phyloP scores from a whole-genome alignment of 1,140 invertebrate species.

The Nilaparvata lugens region DNA sequence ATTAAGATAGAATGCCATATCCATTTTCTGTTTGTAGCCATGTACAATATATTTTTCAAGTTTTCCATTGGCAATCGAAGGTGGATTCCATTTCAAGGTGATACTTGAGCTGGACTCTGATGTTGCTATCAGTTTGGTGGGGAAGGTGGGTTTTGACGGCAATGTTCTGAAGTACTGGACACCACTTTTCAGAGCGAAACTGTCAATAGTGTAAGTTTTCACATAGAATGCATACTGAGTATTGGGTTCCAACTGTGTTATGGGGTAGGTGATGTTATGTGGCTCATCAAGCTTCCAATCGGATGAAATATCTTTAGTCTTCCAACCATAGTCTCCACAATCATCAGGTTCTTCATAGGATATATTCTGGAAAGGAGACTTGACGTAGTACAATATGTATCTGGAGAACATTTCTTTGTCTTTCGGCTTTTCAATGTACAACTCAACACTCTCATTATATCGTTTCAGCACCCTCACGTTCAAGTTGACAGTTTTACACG shows the following conservation, averaged over 20 bases:
- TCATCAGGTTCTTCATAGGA: slow-evolving; percentile 74
- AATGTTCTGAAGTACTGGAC: slow-evolving; percentile 71
- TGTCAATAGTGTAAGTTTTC: slow-evolving; percentile 67
- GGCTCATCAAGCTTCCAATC: slow-evolving; percentile 9
- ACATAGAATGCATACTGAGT: slow-evolving; percentile 85
- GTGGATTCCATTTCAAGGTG: slow-evolving; percentile 65
- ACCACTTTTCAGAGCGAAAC: slow-evolving; percentile 57
- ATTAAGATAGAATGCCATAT: slow-evolving; percentile 14
- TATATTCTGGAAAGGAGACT: slow-evolving; percentile 59
- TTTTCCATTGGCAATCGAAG: slow-evolving; percentile 65
- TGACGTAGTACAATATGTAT: slow-evolving; percentile 24
- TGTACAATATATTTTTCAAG: slow-evolving; percentile 70
- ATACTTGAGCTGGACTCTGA: slow-evolving; percentile 49
- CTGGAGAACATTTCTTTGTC: slow-evolving; percentile 5
- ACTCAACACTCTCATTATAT: background rate
- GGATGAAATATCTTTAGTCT: slow-evolving; percentile 34
- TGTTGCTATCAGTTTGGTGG: slow-evolving; percentile 45
- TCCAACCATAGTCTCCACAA: slow-evolving; percentile 61
- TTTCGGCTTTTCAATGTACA: slow-evolving; percentile 8
- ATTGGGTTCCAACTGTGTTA: slow-evolving; percentile 61
- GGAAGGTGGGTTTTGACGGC: slow-evolving; percentile 57
- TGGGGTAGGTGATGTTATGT: slow-evolving; percentile 31
- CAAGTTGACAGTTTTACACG: slow-evolving; percentile 51
- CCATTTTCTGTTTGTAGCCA: slow-evolving; percentile 38
- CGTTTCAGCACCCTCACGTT: slow-evolving; percentile 14